Base-by-base conservation (phyloP, 1,140 invertebrate genomes). In the Argopecten irradians region DNA sequence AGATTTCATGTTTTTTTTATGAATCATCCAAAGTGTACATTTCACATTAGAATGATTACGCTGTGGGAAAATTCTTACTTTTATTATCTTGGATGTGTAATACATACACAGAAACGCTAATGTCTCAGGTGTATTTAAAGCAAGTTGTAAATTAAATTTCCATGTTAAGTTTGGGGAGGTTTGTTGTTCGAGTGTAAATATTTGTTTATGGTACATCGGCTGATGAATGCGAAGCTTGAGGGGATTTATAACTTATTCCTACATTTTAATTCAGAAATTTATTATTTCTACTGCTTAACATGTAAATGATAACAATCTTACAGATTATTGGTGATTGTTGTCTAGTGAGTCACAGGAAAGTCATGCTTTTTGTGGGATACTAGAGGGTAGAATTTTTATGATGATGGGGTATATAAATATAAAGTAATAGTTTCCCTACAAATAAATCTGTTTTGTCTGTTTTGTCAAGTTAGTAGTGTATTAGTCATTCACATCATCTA, bases 1-100 rank as follows among this genome's bases (percentile, higher is more conserved):
- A 71, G 22, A 28, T 71, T n/a, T 71, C 55, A 71, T 71, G 55
- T 71, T 71, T 71, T n/a, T 46, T 46, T 71, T 71, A 71, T 71
- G 55, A 71, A 71, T 71, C 55, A 71, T 71, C 55, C 16, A 46
- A n/a, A n/a, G 55, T 71, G 1, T 71, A 71, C n/a, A 28, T 71
- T n/a, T 71, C 55, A 28, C 9, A 19, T 22, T 2, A 46, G 43
- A n/a, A n/a, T n/a, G 43, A 16, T 46, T 28, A 28, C 5, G 13
- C 55, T 71, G 55, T 71, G 55, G n/a, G 55, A 71, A 71, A 71
- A 16, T 71, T 71, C 55, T 71, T 71, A 71, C 55, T 2, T n/a
- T 28, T 71, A 71, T 71, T 16, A 71, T 28, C 22, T 5, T 1
- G 16, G 55, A 28, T 71, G 55, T 71, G 55, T 28, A 71, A 71